Evolutionary conservation across 2,888 invertebrate genomes (phyloP), one percentile per base, ranked within the genome.

Genomic region (Leucophenga montana): DNA sequence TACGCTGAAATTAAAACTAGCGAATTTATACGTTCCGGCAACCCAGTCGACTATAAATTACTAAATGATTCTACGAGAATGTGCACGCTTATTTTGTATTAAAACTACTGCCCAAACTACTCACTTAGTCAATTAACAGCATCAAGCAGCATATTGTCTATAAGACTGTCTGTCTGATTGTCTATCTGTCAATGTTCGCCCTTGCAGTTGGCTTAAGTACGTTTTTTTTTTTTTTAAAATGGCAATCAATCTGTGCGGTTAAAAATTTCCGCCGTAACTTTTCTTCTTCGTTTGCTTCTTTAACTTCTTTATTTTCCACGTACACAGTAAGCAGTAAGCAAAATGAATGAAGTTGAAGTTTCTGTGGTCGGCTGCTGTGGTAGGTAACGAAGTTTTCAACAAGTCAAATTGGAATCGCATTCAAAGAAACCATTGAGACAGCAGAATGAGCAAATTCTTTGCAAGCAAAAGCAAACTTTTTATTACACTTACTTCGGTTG

Each of bases 171-270:
- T 14, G 8, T 46, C 54, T 13, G 27, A 6, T 8, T 56, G 20
- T 20, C 48, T 16, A 20, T 11, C 54, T 18, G 18, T 22, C 56
- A 56, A 27, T n/a, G n/a, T 27, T 20, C 56, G 56, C 56, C 20
- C 13, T 56, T 27, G 20, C 22, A 27, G 18, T 18, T 53, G 14
- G 8, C 16, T 22, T 81, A 80, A 81, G 80, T 78, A 75, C 78
- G 78, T 82, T 80, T 84, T 77, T 77, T n/a, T n/a, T n/a, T n/a
- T n/a, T n/a, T n/a, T n/a, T n/a, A n/a, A 80, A 80, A 75, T 73
- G 76, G 72, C 73, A 80, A 83, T 81, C 81, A 81, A 83, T 82
- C 81, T 83, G 76, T 62, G 71, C 72, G 79, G 70, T 39, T 39
- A 39, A 39, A 8, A 39, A 77, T 68, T 50, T 50, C 67, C 69